Conservation (phyloP, 2,888 invertebrate genomes). For the Drosophila mulleri region DNA sequence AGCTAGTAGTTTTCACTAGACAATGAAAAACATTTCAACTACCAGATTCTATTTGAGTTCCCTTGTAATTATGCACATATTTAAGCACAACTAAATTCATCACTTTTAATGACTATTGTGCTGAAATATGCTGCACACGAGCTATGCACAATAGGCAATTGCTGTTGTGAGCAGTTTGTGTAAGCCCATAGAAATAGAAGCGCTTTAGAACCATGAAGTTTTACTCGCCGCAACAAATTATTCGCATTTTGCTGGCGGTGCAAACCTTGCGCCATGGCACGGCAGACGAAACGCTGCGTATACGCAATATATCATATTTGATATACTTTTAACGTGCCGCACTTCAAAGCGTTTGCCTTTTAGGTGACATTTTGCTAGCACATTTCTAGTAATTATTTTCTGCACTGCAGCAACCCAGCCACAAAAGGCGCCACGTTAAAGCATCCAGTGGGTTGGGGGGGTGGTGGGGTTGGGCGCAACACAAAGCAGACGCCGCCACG, state of each 20-base stretch:
- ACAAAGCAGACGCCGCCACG: conserved; percentile 33
- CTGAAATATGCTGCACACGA: neutral
- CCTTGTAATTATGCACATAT: neutral
- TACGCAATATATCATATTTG: conserved; percentile 53
- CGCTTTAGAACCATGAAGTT: neutral
- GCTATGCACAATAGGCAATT: neutral
- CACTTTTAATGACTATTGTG: neutral
- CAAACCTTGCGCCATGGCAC: neutral
- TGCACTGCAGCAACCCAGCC: conserved; percentile 1
- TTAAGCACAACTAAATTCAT: neutral
- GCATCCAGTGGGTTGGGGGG: neutral
- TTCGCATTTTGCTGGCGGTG: neutral
- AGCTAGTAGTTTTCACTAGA: neutral
- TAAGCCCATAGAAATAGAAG: neutral
- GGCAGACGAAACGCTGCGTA: conserved; percentile 33
- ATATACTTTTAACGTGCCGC: conserved; percentile 7
- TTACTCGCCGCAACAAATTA: neutral
- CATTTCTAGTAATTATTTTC: conserved; percentile 50
- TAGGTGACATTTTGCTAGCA: conserved; percentile 42
- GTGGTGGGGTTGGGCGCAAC: conserved; percentile 4
- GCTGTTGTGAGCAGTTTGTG: neutral
- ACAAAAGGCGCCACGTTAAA: conserved; percentile 25
- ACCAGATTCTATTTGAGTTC: neutral
- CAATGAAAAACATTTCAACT: neutral
- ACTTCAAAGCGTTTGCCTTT: conserved; percentile 48